A percentile compares a stretch with the other conserved stretches of the same genome.
phyloP scores from a whole-genome alignment of 2,888 invertebrate species.

The Hirtodrosophila confusa region DNA sequence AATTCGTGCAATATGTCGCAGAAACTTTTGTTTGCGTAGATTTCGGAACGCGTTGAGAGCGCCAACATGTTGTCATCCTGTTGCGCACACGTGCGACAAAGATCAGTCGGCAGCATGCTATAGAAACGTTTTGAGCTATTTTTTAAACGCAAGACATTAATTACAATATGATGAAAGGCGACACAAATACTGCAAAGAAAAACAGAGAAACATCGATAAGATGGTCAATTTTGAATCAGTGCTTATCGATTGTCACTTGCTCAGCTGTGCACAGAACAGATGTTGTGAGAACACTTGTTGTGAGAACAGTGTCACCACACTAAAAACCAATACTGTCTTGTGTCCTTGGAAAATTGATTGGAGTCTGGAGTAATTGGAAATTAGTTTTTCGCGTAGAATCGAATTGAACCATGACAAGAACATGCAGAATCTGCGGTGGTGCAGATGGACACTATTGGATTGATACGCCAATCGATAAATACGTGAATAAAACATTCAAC shows the following conservation, averaged over 20 bases:
- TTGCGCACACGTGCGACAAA: constrained; percentile 64
- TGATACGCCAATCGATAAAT: constrained; percentile 54
- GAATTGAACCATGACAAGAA: constrained; percentile 45
- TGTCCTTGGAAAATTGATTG: constrained; percentile 24
- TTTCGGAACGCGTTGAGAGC: constrained; percentile 37
- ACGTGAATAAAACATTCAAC: constrained; percentile 58
- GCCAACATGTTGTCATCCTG: constrained; percentile 35
- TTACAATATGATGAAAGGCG: background rate
- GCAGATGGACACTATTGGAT: constrained; percentile 60
- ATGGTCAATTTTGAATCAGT: too few relatives aligned
- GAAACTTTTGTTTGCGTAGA: constrained; percentile 47
- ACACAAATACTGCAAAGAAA: background rate
- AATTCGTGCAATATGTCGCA: constrained; percentile 61
- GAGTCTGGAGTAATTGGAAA: constrained; percentile 4
- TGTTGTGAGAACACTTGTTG: background rate
- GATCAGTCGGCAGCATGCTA: constrained; percentile 46
- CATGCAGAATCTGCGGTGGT: constrained; percentile 55
- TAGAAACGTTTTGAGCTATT: background rate
- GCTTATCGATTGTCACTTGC: background rate
- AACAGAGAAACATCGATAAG: constrained; percentile 7
- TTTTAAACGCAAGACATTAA: constrained; percentile 14
- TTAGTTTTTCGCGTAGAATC: constrained; percentile 3
- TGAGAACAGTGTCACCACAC: constrained; percentile 16
- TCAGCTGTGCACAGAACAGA: constrained; percentile 11
- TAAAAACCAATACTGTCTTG: constrained; percentile 4